phyloP scores from a whole-genome alignment of 2,113 vertebrate species.

The Circaetus cinerascens region DNA sequence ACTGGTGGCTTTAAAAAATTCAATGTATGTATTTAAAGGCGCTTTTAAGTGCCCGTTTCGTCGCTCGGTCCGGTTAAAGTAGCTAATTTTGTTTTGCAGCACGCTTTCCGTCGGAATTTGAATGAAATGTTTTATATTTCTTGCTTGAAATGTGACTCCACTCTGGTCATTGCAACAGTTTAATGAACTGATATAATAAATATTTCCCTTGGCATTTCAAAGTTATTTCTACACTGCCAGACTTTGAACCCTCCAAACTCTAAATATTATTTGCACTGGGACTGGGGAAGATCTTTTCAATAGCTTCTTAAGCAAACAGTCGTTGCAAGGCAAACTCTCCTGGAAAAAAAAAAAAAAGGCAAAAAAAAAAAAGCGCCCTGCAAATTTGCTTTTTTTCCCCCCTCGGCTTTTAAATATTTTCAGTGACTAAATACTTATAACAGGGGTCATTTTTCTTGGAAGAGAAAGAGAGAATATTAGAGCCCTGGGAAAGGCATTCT shows the following conservation, averaged over 20 bases:
- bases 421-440: background rate
- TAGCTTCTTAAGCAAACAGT: slow-evolving; percentile 50
- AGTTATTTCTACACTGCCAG: slow-evolving; percentile 51
- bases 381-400: background rate
- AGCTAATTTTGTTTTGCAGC: background rate
- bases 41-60: background rate
- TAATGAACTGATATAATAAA: slow-evolving; percentile 66
- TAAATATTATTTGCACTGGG: slow-evolving; percentile 40
- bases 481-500: slow-evolving; percentile 58
- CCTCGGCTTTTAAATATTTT: slow-evolving; percentile 26
- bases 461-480: slow-evolving; percentile 36
- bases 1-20: background rate
- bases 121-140: background rate
- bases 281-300: slow-evolving; percentile 41
- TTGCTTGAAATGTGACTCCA: slow-evolving; percentile 18
- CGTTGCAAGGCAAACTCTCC: background rate
- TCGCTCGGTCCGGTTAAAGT: background rate
- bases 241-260: slow-evolving; percentile 28
- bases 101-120: background rate
- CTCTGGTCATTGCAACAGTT: slow-evolving; percentile 22
- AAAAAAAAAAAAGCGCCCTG: background rate
- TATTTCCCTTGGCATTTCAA: slow-evolving; percentile 60
- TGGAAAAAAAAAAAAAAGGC: background rate
- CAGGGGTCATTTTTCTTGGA: slow-evolving; percentile 42
- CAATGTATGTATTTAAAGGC: background rate